These are phyloP conservation scores for Cygnus atratus DNA, from an alignment of 2,113 vertebrate species.

Conservation along the genomic window DNA sequence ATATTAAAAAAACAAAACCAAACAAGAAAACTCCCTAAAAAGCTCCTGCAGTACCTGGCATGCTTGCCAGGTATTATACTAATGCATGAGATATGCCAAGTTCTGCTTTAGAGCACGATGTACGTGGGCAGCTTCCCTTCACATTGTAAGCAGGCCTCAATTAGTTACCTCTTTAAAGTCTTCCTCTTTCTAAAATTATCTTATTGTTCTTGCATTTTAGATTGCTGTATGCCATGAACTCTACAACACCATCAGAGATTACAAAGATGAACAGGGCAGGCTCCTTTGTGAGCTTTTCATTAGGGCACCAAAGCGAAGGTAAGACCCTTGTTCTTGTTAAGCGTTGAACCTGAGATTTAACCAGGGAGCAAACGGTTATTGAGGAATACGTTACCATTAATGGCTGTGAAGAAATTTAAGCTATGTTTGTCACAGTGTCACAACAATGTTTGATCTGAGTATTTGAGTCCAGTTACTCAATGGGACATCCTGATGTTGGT, in stretches of 20 bases:
- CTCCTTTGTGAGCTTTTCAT: conserved; percentile 98
- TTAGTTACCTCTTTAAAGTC: not conserved
- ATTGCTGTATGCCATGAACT: conserved; percentile 98
- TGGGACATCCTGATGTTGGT: not conserved
- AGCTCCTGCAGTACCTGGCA: not conserved
- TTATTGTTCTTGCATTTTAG: conserved; percentile 69
- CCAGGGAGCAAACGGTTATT: not conserved
- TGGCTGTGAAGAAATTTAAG: not conserved
- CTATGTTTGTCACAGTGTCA: not conserved
- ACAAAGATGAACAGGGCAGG: conserved; percentile 97
- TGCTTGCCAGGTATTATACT: not conserved
- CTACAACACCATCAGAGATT: conserved; percentile 96
- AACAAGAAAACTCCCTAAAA: not conserved
- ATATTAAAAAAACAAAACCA: not conserved
- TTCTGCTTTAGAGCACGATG: not conserved
- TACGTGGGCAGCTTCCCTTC: not conserved
- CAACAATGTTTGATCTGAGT: not conserved
- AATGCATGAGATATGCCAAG: not conserved
- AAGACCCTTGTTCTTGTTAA: not conserved
- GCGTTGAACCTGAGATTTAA: not conserved
- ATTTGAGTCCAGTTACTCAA: not conserved
- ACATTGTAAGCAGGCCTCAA: not conserved
- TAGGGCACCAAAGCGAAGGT: conserved; percentile 96
- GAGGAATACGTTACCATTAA: not conserved
- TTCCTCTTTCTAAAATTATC: not conserved